phyloP scores from a whole-genome alignment of 2,797 vertebrate genomes.

The Myotis findleyi region DNA sequence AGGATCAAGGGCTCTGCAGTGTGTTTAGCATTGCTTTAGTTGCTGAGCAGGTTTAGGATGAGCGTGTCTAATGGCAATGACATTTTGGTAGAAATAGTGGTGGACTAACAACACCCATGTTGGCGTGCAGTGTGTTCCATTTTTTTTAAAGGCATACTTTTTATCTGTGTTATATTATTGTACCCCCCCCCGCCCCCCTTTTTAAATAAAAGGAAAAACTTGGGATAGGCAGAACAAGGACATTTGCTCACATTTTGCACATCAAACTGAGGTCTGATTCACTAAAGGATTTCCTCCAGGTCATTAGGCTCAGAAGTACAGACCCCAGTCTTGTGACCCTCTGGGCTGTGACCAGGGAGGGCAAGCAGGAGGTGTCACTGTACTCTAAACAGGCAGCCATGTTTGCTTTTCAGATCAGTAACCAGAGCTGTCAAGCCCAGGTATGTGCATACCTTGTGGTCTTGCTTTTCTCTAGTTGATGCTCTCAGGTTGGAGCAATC shows the following conservation, averaged over 20 bases:
- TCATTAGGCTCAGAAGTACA: neutral
- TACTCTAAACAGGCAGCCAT: neutral
- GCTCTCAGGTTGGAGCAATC: neutral
- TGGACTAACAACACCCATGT: neutral
- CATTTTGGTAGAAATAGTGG: neutral
- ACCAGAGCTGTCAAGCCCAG: neutral
- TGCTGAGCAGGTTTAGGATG: neutral
- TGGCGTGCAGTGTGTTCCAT: neutral
- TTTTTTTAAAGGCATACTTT: neutral
- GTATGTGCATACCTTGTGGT: neutral
- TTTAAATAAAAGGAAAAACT: neutral
- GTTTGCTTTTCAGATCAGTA: conserved; percentile 38
- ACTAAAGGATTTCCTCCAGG: neutral
- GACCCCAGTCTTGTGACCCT: neutral
- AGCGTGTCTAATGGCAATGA: neutral
- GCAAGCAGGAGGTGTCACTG: fast-evolving
- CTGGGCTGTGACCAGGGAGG: neutral
- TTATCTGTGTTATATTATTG: neutral
- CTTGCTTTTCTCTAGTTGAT: neutral
- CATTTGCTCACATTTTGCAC: neutral
- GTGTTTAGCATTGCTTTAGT: neutral
- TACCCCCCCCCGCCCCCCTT: neutral
- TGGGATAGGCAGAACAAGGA: neutral
- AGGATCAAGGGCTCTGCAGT: neutral
- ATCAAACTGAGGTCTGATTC: neutral